These are phyloP conservation scores for Cheilosia scutellata DNA, from an alignment of 2,888 invertebrate genomes.

Conservation along the genomic window DNA sequence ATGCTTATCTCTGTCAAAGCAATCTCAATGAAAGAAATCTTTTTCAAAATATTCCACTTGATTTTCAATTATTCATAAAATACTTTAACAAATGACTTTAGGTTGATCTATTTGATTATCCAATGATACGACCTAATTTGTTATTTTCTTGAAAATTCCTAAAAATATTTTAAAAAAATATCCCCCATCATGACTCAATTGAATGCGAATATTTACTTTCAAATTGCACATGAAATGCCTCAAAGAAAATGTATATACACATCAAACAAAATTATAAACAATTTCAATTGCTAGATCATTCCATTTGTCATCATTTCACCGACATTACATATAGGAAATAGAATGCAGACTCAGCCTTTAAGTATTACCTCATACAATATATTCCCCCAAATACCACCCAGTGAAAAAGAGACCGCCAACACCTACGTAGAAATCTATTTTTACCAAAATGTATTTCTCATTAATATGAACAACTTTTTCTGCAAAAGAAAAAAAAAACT, in stretches of 20 bases:
- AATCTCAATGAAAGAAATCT: too few species aligned
- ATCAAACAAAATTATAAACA: slow-evolving; percentile 27
- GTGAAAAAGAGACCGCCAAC: slow-evolving; percentile 34
- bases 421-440: slow-evolving; percentile 69
- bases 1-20: too few species aligned
- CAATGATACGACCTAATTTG: slow-evolving; percentile 1
- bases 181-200: slow-evolving; percentile 7
- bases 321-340: slow-evolving; percentile 13
- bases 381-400: not conserved
- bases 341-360: slow-evolving; percentile 26
- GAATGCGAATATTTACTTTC: not conserved
- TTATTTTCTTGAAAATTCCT: not conserved
- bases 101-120: too few species aligned
- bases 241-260: not conserved
- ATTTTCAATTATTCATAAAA: too few species aligned
- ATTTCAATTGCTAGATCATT: slow-evolving; percentile 36
- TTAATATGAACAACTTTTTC: slow-evolving; percentile 18
- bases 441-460: slow-evolving; percentile 6
- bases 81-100: too few species aligned
- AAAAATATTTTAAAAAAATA: not conserved
- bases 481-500: slow-evolving; percentile 15
- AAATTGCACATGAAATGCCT: not conserved
- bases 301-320: slow-evolving; percentile 59
- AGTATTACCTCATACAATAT: slow-evolving; percentile 13
- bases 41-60: too few species aligned